Evolutionary conservation across 2,888 invertebrate species (phyloP).

Genomic region (Electrophaes corylata): DNA sequence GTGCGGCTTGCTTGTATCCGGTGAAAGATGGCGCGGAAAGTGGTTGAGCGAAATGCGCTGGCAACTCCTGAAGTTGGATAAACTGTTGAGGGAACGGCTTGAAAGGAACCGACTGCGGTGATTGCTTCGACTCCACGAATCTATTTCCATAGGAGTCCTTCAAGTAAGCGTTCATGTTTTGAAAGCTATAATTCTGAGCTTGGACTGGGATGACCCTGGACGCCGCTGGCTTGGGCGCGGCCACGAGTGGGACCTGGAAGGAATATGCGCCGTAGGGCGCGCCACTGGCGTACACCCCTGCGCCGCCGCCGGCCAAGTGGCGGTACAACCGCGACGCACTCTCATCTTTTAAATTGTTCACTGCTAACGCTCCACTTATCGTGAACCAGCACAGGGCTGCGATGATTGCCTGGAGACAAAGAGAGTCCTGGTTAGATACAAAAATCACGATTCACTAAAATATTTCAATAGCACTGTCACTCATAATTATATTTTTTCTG

Average conservation of each 20-base stretch:
- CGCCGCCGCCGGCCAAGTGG: constrained; percentile 56
- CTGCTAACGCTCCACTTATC: constrained; percentile 49
- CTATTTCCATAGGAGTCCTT: constrained; percentile 77
- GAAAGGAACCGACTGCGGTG: constrained; percentile 63
- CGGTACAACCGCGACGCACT: constrained; percentile 67
- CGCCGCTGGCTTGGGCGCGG: constrained; percentile 54
- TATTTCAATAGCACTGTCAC: constrained; percentile 3
- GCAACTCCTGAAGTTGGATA: constrained; percentile 70
- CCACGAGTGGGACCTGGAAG: constrained; percentile 60
- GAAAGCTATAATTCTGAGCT: constrained; percentile 51
- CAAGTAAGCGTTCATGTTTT: constrained; percentile 60
- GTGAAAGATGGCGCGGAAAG: constrained; percentile 59
- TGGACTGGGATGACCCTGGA: constrained; percentile 61
- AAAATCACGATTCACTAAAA: constrained; percentile 14
- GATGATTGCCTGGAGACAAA: constrained; percentile 63
- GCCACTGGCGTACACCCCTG: constrained; percentile 67
- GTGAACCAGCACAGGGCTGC: constrained; percentile 62
- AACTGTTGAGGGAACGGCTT: constrained; percentile 70
- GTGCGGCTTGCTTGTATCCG: constrained; percentile 57
- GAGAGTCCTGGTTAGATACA: constrained; percentile 34
- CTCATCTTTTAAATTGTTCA: constrained; percentile 58
- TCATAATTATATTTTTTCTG: background rate
- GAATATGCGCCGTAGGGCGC: constrained; percentile 70
- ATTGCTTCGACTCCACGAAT: constrained; percentile 58
- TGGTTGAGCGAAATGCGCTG: constrained; percentile 72